Evolutionary conservation across 2,888 invertebrate genomes (phyloP), one percentile per base, ranked within the genome.

Genomic region (Stictocephala bisonia): DNA sequence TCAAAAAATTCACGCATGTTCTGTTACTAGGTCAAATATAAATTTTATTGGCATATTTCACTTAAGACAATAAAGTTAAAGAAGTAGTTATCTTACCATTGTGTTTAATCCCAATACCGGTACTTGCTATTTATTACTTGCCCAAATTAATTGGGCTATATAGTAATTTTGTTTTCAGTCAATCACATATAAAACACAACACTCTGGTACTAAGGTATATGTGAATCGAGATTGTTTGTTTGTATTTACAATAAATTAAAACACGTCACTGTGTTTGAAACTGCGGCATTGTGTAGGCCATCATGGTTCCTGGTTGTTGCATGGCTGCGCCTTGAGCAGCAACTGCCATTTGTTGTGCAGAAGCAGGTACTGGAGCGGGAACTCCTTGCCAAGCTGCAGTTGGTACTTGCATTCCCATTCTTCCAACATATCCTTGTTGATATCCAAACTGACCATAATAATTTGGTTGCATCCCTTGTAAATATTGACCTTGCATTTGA

Each of bases 181-280:
- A 58, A 58, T 71, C 70, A 71, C 70, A 71, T 71, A 58, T 27
- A 71, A 24, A 58, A 71, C 60, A 69, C 72, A 53, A 72, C 72
- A 72, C 72, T 68, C 66, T 72, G 68, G 68, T 72, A 72, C 66
- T 56, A 72, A 64, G 48, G 64, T 64, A 66, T 53, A 53, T 72
- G 67, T 72, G 72, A 53, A 58, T 71, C 67, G 72, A 72, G 53
- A 66, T 53, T 53, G 72, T 72, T 20, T 44, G 13, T 72, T 66
- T 29, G 20, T 72, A 72, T 72, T 73, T 70, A 72, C 67, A 70
- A 58, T 29, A 44, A 29, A 58, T 41, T 13, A 44, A 67, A 71
- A 71, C 74, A 75, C 72, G 77, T 90, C 93, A 94, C 91, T 94
- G 94, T 85, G 93, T 90, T 83, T 92, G 93, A 86, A 93, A 94